These are phyloP conservation scores for Meriones psammophilus DNA, from an alignment of 2,797 vertebrate genomes.

Conservation along the genomic window DNA sequence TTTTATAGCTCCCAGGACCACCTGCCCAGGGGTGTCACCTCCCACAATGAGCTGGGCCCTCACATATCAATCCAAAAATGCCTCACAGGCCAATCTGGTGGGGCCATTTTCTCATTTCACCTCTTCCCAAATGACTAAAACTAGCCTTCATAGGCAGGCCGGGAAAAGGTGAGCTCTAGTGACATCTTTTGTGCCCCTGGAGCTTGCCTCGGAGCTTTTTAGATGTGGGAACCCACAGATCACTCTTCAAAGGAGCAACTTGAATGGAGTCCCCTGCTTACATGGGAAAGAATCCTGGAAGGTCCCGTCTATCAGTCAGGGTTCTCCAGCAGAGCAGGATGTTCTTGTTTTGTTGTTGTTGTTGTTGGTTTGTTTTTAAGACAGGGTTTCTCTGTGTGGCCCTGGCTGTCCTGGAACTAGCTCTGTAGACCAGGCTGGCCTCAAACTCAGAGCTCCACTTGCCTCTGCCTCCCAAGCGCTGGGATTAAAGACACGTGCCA, in stretches of 20 bases:
- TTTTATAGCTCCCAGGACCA: background rate
- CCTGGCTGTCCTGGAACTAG: background rate
- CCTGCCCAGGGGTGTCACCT: background rate
- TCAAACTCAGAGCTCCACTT: background rate
- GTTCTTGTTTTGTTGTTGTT: background rate
- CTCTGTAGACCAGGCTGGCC: background rate
- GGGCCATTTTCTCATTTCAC: background rate
- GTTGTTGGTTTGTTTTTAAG: background rate
- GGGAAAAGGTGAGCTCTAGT: background rate
- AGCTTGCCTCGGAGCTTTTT: conserved; percentile 21
- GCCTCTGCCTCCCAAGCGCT: background rate
- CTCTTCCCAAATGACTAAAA: background rate
- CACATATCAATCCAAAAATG: background rate
- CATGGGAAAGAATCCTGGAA: background rate
- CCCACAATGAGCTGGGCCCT: background rate
- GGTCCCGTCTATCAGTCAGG: background rate
- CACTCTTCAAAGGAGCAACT: background rate
- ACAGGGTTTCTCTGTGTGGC: background rate
- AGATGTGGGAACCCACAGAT: background rate
- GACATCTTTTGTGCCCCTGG: background rate
- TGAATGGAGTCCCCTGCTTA: background rate
- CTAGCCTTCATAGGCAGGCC: too few relatives aligned
- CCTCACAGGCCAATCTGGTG: background rate
- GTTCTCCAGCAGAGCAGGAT: background rate
- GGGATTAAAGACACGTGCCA: background rate